A percentile compares a stretch with the other conserved stretches of the same genome.
phyloP scores from a whole-genome alignment of 2,113 vertebrate species.

The Campylorhamphus procurvoides region DNA sequence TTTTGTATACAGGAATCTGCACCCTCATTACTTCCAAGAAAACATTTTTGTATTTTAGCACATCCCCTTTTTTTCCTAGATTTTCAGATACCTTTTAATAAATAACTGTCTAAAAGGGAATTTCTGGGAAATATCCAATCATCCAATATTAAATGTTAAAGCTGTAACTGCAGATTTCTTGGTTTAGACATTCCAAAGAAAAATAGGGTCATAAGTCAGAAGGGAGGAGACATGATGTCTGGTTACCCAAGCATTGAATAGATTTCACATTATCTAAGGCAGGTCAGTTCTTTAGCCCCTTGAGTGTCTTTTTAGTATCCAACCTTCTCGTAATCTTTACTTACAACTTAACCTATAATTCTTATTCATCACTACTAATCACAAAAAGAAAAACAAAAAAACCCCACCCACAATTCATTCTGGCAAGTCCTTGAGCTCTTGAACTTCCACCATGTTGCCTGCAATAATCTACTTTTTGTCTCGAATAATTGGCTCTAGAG shows the following conservation, averaged over 20 bases:
- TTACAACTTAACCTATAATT: background rate
- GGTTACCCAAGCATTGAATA: background rate
- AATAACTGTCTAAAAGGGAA: background rate
- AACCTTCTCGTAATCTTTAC: background rate
- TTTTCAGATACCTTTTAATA: background rate
- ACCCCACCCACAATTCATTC: background rate
- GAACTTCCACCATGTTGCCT: background rate
- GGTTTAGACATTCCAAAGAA: background rate
- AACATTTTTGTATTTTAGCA: background rate
- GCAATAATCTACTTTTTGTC: background rate
- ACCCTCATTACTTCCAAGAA: background rate
- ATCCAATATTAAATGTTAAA: background rate
- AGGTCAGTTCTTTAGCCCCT: background rate
- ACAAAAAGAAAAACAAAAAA: background rate
- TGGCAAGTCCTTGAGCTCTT: background rate
- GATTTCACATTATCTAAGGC: background rate
- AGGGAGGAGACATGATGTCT: background rate
- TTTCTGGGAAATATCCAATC: background rate
- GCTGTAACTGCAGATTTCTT: background rate
- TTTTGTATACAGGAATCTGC: background rate
- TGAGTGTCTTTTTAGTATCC: background rate
- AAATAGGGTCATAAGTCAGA: background rate
- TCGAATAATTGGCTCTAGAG: background rate
- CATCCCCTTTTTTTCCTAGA: background rate
- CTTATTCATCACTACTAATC: background rate